A percentile compares a stretch with the other conserved stretches of the same genome.
These are phyloP conservation scores for Agrotis ipsilon DNA, from an alignment of 2,888 invertebrate genomes.

Conservation along the genomic window DNA sequence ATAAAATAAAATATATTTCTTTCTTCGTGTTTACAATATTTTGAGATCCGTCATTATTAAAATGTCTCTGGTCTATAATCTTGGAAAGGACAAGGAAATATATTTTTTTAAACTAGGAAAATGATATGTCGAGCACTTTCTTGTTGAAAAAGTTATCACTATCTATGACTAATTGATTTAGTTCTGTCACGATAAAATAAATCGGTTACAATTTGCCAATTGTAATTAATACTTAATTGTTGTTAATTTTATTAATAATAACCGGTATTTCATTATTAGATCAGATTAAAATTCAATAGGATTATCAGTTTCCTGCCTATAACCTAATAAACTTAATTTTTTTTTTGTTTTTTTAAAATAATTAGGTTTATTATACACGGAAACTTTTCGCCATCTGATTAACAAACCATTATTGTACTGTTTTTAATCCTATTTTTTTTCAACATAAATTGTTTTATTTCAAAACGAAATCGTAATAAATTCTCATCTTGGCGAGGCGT, in stretches of 20 bases:
- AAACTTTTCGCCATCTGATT: too few relatives aligned
- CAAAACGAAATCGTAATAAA: background rate
- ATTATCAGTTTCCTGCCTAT: too few relatives aligned
- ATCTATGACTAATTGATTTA: conserved; percentile 35
- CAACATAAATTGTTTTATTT: background rate
- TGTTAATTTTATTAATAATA: background rate
- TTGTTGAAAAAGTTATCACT: conserved; percentile 22
- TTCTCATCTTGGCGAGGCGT: background rate
- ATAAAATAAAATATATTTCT: conserved; percentile 71
- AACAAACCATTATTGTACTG: background rate
- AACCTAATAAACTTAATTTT: too few relatives aligned
- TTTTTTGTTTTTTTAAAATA: too few relatives aligned
- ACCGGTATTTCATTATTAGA: background rate
- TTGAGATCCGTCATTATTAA: conserved; percentile 20
- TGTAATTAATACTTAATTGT: too few relatives aligned
- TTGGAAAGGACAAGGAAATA: background rate
- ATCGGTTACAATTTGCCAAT: conserved; percentile 6
- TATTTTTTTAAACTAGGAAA: background rate
- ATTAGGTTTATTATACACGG: too few relatives aligned
- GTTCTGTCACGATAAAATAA: conserved; percentile 28
- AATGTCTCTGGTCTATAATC: conserved; percentile 12
- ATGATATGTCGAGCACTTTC: background rate
- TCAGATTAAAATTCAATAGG: too few relatives aligned
- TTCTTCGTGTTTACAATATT: conserved; percentile 43
- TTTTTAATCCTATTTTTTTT: background rate